These are phyloP conservation scores for Tetramorium parvispinum DNA, from an alignment of 1,140 invertebrate species.

Conservation along the genomic window DNA sequence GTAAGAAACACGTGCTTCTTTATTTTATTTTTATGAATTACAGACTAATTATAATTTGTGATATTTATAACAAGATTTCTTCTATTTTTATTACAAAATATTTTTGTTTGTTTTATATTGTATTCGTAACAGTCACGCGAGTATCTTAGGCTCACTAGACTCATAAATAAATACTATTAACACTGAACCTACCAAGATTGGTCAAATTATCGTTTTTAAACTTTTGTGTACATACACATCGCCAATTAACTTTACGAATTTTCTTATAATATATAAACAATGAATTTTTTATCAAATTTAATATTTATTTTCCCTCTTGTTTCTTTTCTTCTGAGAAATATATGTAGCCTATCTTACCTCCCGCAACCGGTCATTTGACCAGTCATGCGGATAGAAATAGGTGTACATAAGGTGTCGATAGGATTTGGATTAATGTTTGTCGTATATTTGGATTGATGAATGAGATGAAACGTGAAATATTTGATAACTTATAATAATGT, in stretches of 20 bases:
- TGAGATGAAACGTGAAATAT: not conserved
- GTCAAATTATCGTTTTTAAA: too few species aligned
- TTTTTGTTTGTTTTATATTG: not conserved
- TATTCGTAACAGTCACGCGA: not conserved
- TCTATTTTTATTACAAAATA: not conserved
- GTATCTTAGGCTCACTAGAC: not conserved
- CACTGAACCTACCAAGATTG: too few species aligned
- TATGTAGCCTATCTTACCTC: too few species aligned
- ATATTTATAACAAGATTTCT: not conserved
- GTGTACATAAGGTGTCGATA: too few species aligned
- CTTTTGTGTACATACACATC: too few species aligned
- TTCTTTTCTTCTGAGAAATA: too few species aligned
- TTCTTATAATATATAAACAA: too few species aligned
- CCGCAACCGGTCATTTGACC: too few species aligned
- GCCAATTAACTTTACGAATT: too few species aligned
- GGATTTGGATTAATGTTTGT: not conserved
- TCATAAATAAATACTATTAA: conserved; percentile 1
- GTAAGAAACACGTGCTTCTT: not conserved
- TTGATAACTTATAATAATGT: not conserved
- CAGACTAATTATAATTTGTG: not conserved
- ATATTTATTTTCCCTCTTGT: too few species aligned
- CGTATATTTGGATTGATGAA: not conserved
- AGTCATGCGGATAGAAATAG: too few species aligned
- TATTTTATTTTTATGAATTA: not conserved
- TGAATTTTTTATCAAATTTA: too few species aligned